These are phyloP conservation scores for Dyspetes luteomarginatus DNA, from an alignment of 2,888 invertebrate genomes.

Conservation along the genomic window DNA sequence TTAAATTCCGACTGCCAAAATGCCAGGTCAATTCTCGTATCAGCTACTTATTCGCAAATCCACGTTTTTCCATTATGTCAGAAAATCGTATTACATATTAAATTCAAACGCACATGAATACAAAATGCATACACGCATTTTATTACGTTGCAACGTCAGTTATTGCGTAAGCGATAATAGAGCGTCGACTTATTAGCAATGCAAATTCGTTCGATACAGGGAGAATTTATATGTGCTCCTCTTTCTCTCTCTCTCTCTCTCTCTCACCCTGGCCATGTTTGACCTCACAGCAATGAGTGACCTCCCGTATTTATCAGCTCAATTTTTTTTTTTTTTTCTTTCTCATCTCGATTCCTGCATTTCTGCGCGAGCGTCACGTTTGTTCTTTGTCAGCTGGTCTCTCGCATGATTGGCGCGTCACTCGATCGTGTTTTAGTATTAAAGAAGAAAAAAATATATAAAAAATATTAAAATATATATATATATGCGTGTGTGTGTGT, in stretches of 20 bases:
- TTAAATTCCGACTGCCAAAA: no score
- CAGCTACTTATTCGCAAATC: no score
- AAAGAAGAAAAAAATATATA: no score
- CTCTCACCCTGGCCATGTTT: conserved; percentile 5
- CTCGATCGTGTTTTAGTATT: no score
- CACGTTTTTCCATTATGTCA: not conserved
- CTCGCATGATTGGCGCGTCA: no score
- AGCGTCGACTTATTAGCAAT: conserved; percentile 48
- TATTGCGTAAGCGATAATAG: conserved; percentile 47
- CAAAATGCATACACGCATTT: not conserved
- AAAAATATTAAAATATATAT: no score
- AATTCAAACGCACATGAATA: not conserved
- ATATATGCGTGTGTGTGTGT: not conserved
- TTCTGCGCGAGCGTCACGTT: no score
- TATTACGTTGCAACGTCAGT: conserved; percentile 42
- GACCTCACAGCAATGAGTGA: not conserved
- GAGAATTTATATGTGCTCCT: conserved; percentile 18
- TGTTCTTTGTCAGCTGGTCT: no score
- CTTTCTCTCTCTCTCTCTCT: conserved; percentile 1
- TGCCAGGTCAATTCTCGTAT: no score
- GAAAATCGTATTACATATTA: not conserved
- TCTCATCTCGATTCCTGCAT: not conserved
- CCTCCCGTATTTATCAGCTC: not conserved
- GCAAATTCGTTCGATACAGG: conserved; percentile 31
- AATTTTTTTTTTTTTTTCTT: not conserved